Percentiles rank a stretch among this genome's conserved stretches.
Conservation (phyloP, 2,113 vertebrate genomes). For the Ifrita kowaldi region DNA sequence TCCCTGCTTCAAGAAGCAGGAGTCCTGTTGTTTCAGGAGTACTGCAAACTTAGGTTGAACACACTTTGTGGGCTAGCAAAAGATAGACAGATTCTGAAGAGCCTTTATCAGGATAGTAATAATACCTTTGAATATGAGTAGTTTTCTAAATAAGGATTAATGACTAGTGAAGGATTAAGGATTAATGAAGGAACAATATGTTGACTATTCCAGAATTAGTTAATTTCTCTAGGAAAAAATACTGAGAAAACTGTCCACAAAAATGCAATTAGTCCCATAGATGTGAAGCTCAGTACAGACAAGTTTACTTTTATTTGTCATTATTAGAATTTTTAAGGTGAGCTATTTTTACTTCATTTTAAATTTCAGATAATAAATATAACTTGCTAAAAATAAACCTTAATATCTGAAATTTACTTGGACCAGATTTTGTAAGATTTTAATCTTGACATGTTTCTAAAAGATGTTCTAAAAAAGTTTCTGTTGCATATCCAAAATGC, state of each 20-base stretch:
- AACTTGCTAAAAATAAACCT: neutral
- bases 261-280: neutral
- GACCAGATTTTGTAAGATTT: neutral
- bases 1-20: neutral
- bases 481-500: neutral
- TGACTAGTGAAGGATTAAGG: neutral
- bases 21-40: neutral
- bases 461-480: neutral
- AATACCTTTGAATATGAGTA: neutral
- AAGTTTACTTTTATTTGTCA: neutral
- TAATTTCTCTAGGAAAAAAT: neutral
- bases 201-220: neutral
- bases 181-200: neutral
- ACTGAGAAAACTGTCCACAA: neutral
- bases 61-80: neutral
- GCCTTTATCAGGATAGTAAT: neutral
- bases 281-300: neutral
- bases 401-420: neutral
- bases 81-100: neutral
- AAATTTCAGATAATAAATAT: neutral
- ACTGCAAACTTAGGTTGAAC: neutral
- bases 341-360: neutral
- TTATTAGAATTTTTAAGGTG: neutral
- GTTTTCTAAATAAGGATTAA: neutral
- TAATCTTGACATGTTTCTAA: neutral